A percentile compares a stretch with the other conserved stretches of the same genome.
phyloP scores from a whole-genome alignment of 2,888 invertebrate genomes.

The Cyrtodaria siliqua region DNA sequence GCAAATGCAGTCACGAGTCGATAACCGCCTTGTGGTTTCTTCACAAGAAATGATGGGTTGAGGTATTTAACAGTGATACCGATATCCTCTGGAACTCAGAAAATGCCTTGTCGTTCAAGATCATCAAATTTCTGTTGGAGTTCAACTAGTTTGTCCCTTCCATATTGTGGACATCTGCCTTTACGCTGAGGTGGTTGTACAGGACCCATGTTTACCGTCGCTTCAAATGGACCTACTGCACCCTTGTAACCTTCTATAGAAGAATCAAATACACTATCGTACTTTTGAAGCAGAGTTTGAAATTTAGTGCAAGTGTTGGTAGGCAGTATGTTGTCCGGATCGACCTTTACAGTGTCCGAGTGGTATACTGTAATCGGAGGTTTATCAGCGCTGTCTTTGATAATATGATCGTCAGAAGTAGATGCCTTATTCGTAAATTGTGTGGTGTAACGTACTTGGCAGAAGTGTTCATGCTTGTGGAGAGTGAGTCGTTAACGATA shows the following conservation, averaged over 20 bases:
- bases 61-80: slow-evolving; percentile 58
- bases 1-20: slow-evolving; percentile 61
- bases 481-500: neutral
- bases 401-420: neutral
- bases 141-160: slow-evolving; percentile 49
- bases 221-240: slow-evolving; percentile 60
- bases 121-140: slow-evolving; percentile 67
- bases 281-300: slow-evolving; percentile 15
- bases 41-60: slow-evolving; percentile 51
- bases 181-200: slow-evolving; percentile 66
- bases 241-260: slow-evolving; percentile 62
- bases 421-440: neutral
- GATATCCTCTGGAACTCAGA: slow-evolving; percentile 59
- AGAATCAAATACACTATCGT: slow-evolving; percentile 59
- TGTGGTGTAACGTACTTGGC: neutral
- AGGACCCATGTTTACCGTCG: slow-evolving; percentile 69
- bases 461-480: neutral
- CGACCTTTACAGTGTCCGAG: slow-evolving; percentile 16
- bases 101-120: slow-evolving; percentile 62
- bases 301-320: slow-evolving; percentile 9
- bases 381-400: neutral
- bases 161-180: slow-evolving; percentile 66
- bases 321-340: slow-evolving; percentile 34
- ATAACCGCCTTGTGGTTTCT: slow-evolving; percentile 46
- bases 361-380: neutral